Evolutionary conservation across 2,113 vertebrate genomes (phyloP), one percentile per base, ranked within the genome.

Genomic region (Tympanuchus pallidicinctus): DNA sequence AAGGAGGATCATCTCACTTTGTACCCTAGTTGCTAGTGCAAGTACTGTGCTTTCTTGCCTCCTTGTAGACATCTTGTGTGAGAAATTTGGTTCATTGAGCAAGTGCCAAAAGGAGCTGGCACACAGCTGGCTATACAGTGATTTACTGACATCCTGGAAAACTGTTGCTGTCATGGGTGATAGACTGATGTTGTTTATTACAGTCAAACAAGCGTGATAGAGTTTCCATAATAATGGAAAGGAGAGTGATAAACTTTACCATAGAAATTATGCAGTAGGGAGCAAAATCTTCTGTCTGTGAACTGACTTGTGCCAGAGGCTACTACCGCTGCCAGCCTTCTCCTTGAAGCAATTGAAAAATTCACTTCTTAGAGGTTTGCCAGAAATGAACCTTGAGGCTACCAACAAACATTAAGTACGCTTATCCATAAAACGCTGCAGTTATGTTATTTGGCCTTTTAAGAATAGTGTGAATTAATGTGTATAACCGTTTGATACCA

Each of bases 101-200:
- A 38, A 82, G 82, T 92, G 85, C 93, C 96, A 89, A 83, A 90
- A 95, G 82, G 82, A 92, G 52, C 89, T 91, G 91, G 82, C 91
- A 92, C 34, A 32, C 69, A 94, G 75, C 87, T 95, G 88, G 72
- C 85, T 28, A 65, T 73, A 50, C 56, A 36, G 75, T 93, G 87
- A 93, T 93, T 94, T 92, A 89, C 75, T 92, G 89, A 86, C 10
- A 13, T 81, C 85, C 88, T 2, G 1, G 87, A 93, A 92, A 91
- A 91, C 93, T 93, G 92, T 93, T 77, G 85, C 72, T 95, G 87
- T 94, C n/a, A 1, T 83, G 65, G 25, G 78, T 94, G 94, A 91
- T 89, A 92, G 82, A 77, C 75, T 92, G 82, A 52, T 71, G 56
- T n/a, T 91, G 87, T 93, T 94, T 89, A 72, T 92, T 93, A 77